These are phyloP conservation scores for Xanthia icteritia DNA, from an alignment of 2,888 invertebrate species.

Conservation along the genomic window DNA sequence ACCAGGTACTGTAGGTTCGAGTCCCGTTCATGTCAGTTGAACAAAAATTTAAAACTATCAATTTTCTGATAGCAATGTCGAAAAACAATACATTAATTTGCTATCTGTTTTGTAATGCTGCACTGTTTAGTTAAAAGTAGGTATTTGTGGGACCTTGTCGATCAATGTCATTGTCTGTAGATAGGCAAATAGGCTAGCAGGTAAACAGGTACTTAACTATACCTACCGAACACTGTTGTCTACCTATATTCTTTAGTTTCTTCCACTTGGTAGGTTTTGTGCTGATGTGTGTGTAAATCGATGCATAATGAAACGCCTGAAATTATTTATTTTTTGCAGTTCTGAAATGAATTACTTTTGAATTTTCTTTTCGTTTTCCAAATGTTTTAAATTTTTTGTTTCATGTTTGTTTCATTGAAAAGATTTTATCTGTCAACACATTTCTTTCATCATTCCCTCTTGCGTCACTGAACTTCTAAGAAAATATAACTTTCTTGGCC, in stretches of 20 bases:
- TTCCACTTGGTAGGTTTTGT: background rate
- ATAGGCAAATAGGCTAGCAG: conserved; percentile 43
- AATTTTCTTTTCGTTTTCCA: background rate
- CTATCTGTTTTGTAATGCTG: conserved; percentile 15
- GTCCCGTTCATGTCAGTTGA: background rate
- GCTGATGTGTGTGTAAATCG: background rate
- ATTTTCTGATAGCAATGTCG: conserved; percentile 4
- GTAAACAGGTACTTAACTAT: conserved; percentile 20
- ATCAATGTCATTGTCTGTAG: conserved; percentile 55
- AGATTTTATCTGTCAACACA: conserved; percentile 17
- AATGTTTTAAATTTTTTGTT: background rate
- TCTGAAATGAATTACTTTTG: background rate
- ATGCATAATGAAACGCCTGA: background rate
- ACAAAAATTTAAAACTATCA: background rate
- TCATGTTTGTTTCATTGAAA: conserved; percentile 17
- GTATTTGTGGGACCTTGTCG: conserved; percentile 40
- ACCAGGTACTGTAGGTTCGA: background rate
- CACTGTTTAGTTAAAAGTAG: conserved; percentile 22
- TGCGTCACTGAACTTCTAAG: conserved; percentile 20
- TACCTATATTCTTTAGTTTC: background rate
- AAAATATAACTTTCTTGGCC: conserved; percentile 16
- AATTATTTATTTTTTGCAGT: background rate
- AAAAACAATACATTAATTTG: conserved; percentile 4
- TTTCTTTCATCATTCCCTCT: conserved; percentile 15
- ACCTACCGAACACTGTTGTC: conserved; percentile 9